Evolutionary conservation across 2,888 invertebrate species (phyloP).

Genomic region (Sarcophaga variegata): DNA sequence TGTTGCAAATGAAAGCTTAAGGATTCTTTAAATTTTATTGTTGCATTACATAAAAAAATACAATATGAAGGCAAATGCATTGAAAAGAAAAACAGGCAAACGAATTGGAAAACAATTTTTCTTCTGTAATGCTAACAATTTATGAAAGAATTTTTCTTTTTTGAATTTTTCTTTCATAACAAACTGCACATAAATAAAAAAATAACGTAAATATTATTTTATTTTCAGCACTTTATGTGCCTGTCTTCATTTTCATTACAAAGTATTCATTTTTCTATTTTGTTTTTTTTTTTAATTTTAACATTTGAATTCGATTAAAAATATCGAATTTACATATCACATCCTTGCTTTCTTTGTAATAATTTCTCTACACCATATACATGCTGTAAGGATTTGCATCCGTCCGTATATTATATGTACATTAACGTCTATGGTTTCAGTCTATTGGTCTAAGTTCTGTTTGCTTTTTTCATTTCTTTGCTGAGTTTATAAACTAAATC

Average conservation of each 20-base stretch:
- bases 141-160: not conserved
- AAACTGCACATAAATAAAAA: too few species aligned
- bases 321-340: not conserved
- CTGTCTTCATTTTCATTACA: too few species aligned
- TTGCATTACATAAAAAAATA: not conserved
- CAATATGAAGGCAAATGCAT: not conserved
- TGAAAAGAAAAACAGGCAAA: too few species aligned
- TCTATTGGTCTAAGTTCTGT: conserved; percentile 20
- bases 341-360: conserved; percentile 8
- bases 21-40: conserved; percentile 13
- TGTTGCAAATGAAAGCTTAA: conserved; percentile 38
- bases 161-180: not conserved
- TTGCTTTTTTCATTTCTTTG: too few species aligned
- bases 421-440: conserved; percentile 24
- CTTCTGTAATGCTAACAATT: not conserved
- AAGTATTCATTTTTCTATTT: too few species aligned
- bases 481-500: not conserved
- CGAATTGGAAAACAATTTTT: not conserved
- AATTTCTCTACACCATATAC: conserved; percentile 54
- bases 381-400: not conserved
- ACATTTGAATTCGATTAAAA: too few species aligned
- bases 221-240: too few species aligned
- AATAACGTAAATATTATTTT: too few species aligned
- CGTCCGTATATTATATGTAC: not conserved
- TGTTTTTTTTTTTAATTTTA: too few species aligned